Percentiles rank a stretch among this genome's conserved stretches.
Conservation (phyloP, 2,797 vertebrate genomes). For the Coilia nasus region DNA sequence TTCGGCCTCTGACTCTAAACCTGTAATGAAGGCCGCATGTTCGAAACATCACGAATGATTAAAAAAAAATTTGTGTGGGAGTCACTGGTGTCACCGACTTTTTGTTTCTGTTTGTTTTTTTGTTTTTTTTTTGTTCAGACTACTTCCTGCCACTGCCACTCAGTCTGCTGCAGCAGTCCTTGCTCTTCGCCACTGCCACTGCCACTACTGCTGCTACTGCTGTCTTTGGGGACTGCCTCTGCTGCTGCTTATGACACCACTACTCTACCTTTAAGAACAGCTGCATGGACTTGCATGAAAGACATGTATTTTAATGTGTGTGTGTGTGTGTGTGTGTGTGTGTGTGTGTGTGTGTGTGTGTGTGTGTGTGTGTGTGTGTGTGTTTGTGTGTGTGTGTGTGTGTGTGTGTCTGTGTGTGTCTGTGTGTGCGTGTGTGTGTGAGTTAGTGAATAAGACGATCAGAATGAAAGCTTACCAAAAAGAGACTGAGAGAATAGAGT, state of each 20-base stretch:
- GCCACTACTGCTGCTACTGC: too few relatives aligned
- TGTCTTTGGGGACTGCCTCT: too few relatives aligned
- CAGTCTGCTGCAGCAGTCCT: not conserved
- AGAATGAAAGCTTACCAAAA: too few relatives aligned
- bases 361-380: not conserved
- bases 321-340: not conserved
- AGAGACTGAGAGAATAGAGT: too few relatives aligned
- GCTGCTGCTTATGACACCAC: not conserved
- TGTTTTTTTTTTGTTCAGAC: too few relatives aligned
- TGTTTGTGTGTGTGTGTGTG: not conserved
- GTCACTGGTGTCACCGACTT: not conserved
- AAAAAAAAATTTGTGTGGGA: too few relatives aligned
- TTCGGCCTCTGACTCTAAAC: too few relatives aligned
- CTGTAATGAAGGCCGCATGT: too few relatives aligned
- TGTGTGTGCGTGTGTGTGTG: not conserved
- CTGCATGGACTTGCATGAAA: not conserved
- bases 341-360: not conserved
- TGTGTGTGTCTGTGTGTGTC: not conserved
- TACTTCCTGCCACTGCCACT: too few relatives aligned
- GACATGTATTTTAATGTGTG: not conserved
- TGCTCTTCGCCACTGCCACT: too few relatives aligned
- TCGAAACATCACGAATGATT: too few relatives aligned
- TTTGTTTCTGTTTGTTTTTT: too few relatives aligned
- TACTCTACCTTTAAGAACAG: not conserved
- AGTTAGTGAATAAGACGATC: not conserved